Evolutionary conservation across 1,140 invertebrate genomes (phyloP).

Genomic region (Cotesia glomerata): DNA sequence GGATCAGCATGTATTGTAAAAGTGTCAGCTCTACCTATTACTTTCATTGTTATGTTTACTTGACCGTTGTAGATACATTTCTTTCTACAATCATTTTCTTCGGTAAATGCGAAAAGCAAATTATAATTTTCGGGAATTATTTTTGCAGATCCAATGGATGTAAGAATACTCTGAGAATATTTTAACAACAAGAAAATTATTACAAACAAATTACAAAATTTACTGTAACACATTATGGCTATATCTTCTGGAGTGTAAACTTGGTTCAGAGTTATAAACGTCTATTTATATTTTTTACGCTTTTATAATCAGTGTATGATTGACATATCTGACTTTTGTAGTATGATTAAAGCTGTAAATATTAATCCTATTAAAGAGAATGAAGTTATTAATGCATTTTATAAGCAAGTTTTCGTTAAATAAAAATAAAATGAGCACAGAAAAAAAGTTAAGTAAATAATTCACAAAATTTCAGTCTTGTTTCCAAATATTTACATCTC

Average conservation of each 20-base stretch:
- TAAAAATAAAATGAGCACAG: too few relatives aligned
- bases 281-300: too few relatives aligned
- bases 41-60: slow-evolving; percentile 7
- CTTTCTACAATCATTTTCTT: neutral
- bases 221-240: neutral
- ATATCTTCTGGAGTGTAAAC: neutral
- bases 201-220: neutral
- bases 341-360: too few relatives aligned
- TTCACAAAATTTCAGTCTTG: too few relatives aligned
- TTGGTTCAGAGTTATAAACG: too few relatives aligned
- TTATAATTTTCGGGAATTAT: slow-evolving; percentile 12
- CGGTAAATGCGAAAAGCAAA: slow-evolving; percentile 2
- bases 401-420: too few relatives aligned
- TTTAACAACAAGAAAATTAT: neutral
- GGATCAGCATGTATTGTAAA: slow-evolving; percentile 6
- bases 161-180: neutral
- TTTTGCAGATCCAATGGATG: neutral
- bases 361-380: too few relatives aligned
- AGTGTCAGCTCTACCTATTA: neutral
- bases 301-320: too few relatives aligned
- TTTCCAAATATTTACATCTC: too few relatives aligned
- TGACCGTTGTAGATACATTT: slow-evolving; percentile 7
- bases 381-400: too few relatives aligned
- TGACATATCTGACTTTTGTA: too few relatives aligned
- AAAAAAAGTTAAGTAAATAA: too few relatives aligned